Evolutionary conservation across 2,113 vertebrate species (phyloP), one percentile per base, ranked within the genome.

Genomic region (Phaetusa simplex): DNA sequence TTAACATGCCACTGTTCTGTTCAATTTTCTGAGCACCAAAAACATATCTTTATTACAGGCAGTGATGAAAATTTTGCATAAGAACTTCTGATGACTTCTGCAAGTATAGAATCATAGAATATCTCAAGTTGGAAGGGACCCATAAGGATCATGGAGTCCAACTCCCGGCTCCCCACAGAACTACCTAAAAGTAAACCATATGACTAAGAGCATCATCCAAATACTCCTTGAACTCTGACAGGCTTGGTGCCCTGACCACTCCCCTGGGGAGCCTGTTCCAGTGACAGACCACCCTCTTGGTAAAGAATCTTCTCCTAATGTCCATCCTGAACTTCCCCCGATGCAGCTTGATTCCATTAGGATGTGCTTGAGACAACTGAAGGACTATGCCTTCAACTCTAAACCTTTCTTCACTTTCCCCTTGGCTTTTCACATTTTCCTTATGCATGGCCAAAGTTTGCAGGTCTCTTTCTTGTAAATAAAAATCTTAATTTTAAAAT

Each of bases 161-260:
- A 17, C 6, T 38, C 23, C 7, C 42, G 55, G 24, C 6, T 82
- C 19, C 19, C 24, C 1, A 5, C 9, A 61, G n/a, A 16, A 36
- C 27, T 86, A 30, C 21, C 42, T 86, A 43, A 64, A 76, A 67
- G 8, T 45, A 40, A 79, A 43, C 12, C 3, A 14, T 32, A 29
- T 56, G 40, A 9, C 23, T 21, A n/a, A 82, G 8, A 17, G 15
- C 0, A 0, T 30, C 1, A 3, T 67, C n/a, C 42, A 66, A 30
- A 29, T 1, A 6, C 3, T 34, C 17, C 30, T 38, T 77, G n/a
- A 45, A 43, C 36, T 82, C 58, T 65, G 42, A 2, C 24, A 50
- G 53, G 7, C 12, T 2, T 69, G 23, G 6, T 43, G 7, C 6
- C 6, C 0, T 65, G 32, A 36, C 8, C 2, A 3, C 27, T 67